Evolutionary conservation across 2,797 vertebrate species (phyloP).

Genomic region (Platyrinchus mystaceus): DNA sequence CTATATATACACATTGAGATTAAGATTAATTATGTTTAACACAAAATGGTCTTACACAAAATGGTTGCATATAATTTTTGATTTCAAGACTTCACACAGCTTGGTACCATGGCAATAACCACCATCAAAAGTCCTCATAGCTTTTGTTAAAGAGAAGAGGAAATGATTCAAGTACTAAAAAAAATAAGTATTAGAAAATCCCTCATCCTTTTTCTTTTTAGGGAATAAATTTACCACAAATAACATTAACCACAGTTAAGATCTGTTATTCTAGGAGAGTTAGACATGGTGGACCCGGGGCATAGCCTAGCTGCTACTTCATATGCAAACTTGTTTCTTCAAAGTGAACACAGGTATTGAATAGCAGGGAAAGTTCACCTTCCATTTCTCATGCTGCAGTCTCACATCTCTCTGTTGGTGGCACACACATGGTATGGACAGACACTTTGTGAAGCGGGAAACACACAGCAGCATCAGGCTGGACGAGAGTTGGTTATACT

Average conservation of each 20-base stretch:
- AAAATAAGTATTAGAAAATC: neutral
- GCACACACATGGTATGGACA: neutral
- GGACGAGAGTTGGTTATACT: neutral
- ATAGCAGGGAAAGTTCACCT: neutral
- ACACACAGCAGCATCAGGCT: neutral
- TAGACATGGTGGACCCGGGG: neutral
- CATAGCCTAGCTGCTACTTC: neutral
- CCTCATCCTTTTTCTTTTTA: neutral
- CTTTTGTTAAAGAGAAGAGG: neutral
- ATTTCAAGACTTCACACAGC: neutral
- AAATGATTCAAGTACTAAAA: neutral
- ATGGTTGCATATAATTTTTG: neutral
- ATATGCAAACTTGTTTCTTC: neutral
- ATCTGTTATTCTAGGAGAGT: neutral
- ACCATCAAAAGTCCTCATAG: neutral
- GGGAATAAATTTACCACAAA: neutral
- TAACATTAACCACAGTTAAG: neutral
- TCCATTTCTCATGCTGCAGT: neutral
- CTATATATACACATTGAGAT: neutral
- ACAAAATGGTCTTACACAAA: neutral
- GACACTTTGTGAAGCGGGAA: neutral
- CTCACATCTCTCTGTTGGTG: neutral
- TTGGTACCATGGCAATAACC: neutral
- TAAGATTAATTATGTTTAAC: neutral
- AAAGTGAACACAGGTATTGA: neutral